Conservation (phyloP, 2,888 invertebrate species). For the Coenonympha arcania region DNA sequence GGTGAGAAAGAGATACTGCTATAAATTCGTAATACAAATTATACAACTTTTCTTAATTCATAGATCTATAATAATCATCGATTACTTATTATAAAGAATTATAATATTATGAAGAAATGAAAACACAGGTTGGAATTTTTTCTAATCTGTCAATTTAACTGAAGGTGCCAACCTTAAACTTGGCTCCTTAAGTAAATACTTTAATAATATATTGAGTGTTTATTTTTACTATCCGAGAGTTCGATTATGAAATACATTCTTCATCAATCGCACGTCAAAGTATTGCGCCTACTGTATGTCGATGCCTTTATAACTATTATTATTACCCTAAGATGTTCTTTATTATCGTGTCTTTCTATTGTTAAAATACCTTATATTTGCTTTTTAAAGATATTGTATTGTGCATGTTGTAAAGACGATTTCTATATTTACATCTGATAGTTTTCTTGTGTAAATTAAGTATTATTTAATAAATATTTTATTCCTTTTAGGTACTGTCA, state of each 20-base stretch:
- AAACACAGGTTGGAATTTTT: too few relatives aligned
- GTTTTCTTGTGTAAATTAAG: constrained; percentile 20
- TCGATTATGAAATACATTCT: background rate
- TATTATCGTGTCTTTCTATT: constrained; percentile 7
- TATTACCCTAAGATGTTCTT: background rate
- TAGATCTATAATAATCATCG: too few relatives aligned
- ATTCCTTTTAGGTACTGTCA: constrained; percentile 17
- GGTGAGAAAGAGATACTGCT: background rate
- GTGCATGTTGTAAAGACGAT: constrained; percentile 1
- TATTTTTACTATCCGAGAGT: background rate
- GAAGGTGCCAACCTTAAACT: too few relatives aligned
- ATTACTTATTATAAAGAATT: too few relatives aligned
- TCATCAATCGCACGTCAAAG: background rate
- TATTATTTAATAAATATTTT: constrained; percentile 24
- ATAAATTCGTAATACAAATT: background rate
- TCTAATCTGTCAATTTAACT: too few relatives aligned
- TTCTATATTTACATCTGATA: constrained; percentile 17
- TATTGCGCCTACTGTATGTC: background rate
- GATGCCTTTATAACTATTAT: background rate
- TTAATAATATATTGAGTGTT: too few relatives aligned
- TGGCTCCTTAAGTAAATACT: too few relatives aligned
- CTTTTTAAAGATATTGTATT: constrained; percentile 5
- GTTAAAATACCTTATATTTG: constrained; percentile 6
- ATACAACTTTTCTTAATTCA: background rate
- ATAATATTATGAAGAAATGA: too few relatives aligned